Conservation (phyloP, 1,140 invertebrate species). For the Anthonomus grandis region DNA sequence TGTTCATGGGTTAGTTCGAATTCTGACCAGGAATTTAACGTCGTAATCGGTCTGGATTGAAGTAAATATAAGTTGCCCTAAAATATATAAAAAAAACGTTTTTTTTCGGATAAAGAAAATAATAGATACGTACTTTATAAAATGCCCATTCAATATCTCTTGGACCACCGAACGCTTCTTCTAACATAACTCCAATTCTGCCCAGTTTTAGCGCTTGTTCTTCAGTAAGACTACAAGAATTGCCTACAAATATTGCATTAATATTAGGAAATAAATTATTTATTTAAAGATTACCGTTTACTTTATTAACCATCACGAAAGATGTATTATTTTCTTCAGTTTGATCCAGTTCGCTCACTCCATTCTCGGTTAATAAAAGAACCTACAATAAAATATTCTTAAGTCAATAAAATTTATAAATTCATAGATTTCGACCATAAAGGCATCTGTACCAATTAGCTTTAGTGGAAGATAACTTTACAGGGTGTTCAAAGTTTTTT, state of each 20-base stretch:
- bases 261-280: conserved; percentile 1
- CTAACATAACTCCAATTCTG: conserved; percentile 57
- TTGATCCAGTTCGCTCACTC: conserved; percentile 48
- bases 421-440: too few species aligned
- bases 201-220: conserved; percentile 53
- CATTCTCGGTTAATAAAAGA: conserved; percentile 49
- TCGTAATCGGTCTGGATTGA: conserved; percentile 73
- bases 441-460: too few species aligned
- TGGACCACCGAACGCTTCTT: conserved; percentile 61
- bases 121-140: conserved; percentile 42
- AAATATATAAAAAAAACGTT: neutral
- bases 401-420: neutral
- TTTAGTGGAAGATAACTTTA: too few species aligned
- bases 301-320: conserved; percentile 6
- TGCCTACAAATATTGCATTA: neutral
- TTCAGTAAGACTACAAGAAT: conserved; percentile 53
- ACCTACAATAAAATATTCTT: conserved; percentile 31
- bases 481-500: too few species aligned
- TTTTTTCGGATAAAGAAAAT: neutral
- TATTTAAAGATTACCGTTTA: neutral
- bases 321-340: conserved; percentile 18
- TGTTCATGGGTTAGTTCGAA: conserved; percentile 72
- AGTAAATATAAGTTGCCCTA: conserved; percentile 59
- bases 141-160: conserved; percentile 78
- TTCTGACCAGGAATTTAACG: conserved; percentile 64